A percentile compares a stretch with the other conserved stretches of the same genome.
phyloP scores from a whole-genome alignment of 2,113 vertebrate genomes.

The Amazona guildingii region DNA sequence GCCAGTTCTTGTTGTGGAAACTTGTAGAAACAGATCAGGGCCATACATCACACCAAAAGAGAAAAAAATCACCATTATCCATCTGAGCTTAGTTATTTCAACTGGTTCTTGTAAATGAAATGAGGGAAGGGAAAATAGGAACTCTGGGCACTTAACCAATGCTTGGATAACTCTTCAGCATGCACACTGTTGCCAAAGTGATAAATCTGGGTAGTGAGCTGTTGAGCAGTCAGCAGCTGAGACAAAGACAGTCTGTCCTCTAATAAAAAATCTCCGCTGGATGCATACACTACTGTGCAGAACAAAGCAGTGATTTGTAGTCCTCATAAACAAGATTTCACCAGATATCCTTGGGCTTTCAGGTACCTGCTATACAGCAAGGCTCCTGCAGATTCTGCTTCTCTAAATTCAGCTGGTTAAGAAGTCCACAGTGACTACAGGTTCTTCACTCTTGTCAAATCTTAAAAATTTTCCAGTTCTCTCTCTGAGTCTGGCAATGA shows the following conservation, averaged over 20 bases:
- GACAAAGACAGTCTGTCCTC: constrained; percentile 21
- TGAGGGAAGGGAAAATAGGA: not conserved
- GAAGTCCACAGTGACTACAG: not conserved
- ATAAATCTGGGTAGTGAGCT: not conserved
- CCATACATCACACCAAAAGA: not conserved
- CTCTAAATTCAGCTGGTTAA: not conserved
- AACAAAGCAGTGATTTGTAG: not conserved
- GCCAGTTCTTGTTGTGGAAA: not conserved
- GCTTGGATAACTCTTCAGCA: not conserved
- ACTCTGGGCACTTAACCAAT: not conserved
- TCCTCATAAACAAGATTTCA: not conserved
- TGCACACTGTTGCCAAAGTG: not conserved
- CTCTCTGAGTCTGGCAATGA: not conserved
- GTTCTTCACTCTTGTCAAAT: not conserved
- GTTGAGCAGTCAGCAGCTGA: constrained; percentile 11
- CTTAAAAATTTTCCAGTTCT: not conserved
- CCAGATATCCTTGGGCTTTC: not conserved
- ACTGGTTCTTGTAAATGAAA: constrained; percentile 11
- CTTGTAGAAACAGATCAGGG: not conserved
- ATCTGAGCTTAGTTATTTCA: constrained; percentile 18
- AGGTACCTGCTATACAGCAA: not conserved
- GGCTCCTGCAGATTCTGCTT: not conserved
- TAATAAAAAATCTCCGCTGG: not conserved
- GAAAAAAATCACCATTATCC: not conserved
- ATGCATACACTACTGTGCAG: not conserved